A percentile compares a stretch with the other conserved stretches of the same genome.
phyloP scores from a whole-genome alignment of 2,113 vertebrate genomes.

The Scomber japonicus region DNA sequence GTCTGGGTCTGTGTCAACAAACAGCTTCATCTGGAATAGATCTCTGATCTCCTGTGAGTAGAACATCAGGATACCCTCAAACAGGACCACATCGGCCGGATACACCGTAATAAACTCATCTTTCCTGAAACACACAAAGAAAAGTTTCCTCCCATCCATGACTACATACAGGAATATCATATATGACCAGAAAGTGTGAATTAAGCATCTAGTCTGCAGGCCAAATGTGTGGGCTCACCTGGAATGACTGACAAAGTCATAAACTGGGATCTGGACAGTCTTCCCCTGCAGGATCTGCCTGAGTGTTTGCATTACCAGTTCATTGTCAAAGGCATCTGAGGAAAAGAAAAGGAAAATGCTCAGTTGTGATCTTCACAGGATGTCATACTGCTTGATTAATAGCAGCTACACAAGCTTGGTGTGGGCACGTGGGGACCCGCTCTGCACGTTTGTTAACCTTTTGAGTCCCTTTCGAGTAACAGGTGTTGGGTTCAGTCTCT shows the following conservation, averaged over 20 bases:
- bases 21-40: conserved; percentile 98
- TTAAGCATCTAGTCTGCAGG: neutral
- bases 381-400: neutral
- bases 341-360: neutral
- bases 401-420: neutral
- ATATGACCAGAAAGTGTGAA: neutral
- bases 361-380: neutral
- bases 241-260: conserved; percentile 97
- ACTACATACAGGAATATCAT: neutral
- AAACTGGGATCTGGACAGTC: conserved; percentile 95
- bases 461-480: conserved; percentile 45
- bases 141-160: neutral
- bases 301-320: conserved; percentile 94
- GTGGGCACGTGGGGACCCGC: conserved; percentile 24
- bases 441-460: conserved; percentile 44
- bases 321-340: conserved; percentile 97
- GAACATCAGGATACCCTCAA: conserved; percentile 97
- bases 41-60: conserved; percentile 96
- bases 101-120: conserved; percentile 95
- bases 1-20: conserved; percentile 96
- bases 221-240: conserved; percentile 84
- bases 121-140: conserved; percentile 86
- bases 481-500: conserved; percentile 59
- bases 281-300: conserved; percentile 91
- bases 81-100: conserved; percentile 96